Conservation (phyloP, 2,113 vertebrate genomes). For the Galemys pyrenaicus region DNA sequence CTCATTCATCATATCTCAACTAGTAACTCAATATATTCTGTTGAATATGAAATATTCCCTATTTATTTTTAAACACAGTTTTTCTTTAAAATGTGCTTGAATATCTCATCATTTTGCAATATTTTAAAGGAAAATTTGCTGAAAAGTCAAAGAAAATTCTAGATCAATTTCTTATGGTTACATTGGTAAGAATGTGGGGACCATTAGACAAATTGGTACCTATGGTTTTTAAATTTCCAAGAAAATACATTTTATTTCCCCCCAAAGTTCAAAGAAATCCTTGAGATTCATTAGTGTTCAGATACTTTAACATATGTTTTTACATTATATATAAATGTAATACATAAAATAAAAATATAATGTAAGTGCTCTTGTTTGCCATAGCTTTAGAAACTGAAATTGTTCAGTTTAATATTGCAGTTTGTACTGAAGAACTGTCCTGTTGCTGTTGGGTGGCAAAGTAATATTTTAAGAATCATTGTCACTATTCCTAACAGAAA, state of each 20-base stretch:
- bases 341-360: neutral
- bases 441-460: neutral
- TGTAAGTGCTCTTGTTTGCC: neutral
- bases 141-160: neutral
- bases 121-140: neutral
- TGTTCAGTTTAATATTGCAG: neutral
- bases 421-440: slow-evolving; percentile 1
- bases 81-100: neutral
- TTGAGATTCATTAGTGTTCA: neutral
- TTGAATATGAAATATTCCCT: neutral
- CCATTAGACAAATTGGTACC: neutral
- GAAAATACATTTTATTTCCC: neutral
- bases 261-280: neutral
- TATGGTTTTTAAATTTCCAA: neutral
- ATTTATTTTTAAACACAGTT: neutral
- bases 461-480: slow-evolving; percentile 14
- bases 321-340: neutral
- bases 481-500: slow-evolving; percentile 34
- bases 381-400: slow-evolving; percentile 8
- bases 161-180: no score
- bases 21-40: neutral
- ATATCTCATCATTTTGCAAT: neutral
- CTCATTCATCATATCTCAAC: neutral
- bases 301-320: neutral
- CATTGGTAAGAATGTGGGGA: neutral